Percentiles rank a stretch among this genome's conserved stretches.
Conservation (phyloP, 2,113 vertebrate genomes). For the Setophaga kirtlandii region DNA sequence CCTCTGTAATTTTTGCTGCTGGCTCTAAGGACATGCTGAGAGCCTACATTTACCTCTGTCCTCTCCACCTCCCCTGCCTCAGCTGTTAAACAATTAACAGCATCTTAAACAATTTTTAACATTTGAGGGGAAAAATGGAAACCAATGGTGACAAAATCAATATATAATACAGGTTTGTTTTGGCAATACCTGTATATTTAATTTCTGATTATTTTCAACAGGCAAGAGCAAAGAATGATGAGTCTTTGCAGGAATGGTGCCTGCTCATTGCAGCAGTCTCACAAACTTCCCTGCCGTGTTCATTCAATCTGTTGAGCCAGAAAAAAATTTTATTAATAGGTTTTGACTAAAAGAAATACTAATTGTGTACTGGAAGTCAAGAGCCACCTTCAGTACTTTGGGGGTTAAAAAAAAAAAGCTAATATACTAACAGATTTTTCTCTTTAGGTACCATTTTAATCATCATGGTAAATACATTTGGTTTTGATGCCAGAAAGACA, state of each 20-base stretch:
- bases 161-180: not conserved
- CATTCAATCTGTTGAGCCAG: not conserved
- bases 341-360: not conserved
- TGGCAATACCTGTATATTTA: not conserved
- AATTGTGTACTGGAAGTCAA: not conserved
- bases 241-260: not conserved
- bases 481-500: not conserved
- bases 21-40: not conserved
- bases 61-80: not conserved
- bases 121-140: not conserved
- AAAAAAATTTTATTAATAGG: not conserved
- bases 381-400: not conserved
- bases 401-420: fast-evolving
- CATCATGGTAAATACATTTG: not conserved
- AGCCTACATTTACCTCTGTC: fast-evolving
- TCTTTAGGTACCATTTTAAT: not conserved
- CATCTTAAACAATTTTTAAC: not conserved
- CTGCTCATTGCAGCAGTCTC: not conserved
- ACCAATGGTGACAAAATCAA: not conserved
- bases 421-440: not conserved
- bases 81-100: too few species aligned
- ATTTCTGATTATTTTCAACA: not conserved
- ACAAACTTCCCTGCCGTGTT: not conserved
- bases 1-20: not conserved
- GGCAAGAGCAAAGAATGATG: not conserved